These are phyloP conservation scores for Conger conger DNA, from an alignment of 2,113 vertebrate genomes.

Conservation along the genomic window DNA sequence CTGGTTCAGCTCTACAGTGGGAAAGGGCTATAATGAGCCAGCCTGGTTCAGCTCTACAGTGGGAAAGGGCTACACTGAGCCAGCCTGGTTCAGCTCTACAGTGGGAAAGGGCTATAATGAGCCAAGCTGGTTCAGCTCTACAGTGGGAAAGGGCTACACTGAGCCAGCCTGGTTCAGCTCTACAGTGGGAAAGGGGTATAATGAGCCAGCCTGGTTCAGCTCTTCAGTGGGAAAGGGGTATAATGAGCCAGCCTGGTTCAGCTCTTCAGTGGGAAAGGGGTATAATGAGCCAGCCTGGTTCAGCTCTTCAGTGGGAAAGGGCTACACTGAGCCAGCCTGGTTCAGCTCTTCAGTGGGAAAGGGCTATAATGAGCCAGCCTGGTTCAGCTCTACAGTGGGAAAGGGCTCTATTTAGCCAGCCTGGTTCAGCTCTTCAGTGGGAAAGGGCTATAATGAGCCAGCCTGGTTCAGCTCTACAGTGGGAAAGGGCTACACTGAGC, in stretches of 20 bases:
- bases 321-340: no score
- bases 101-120: neutral
- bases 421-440: neutral
- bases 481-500: neutral
- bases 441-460: neutral
- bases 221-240: neutral
- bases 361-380: no score
- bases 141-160: neutral
- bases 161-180: neutral
- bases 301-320: neutral
- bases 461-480: neutral
- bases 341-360: neutral
- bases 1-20: neutral
- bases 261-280: no score
- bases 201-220: no score
- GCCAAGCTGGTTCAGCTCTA: no score
- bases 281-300: no score
- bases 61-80: neutral
- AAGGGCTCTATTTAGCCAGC: neutral
- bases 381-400: neutral
- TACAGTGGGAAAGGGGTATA: neutral
- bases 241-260: neutral
- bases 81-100: neutral
- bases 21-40: neutral
- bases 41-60: neutral